A percentile compares a stretch with the other conserved stretches of the same genome.
phyloP scores from a whole-genome alignment of 2,888 invertebrate species.

The Orthonevra nobilis region DNA sequence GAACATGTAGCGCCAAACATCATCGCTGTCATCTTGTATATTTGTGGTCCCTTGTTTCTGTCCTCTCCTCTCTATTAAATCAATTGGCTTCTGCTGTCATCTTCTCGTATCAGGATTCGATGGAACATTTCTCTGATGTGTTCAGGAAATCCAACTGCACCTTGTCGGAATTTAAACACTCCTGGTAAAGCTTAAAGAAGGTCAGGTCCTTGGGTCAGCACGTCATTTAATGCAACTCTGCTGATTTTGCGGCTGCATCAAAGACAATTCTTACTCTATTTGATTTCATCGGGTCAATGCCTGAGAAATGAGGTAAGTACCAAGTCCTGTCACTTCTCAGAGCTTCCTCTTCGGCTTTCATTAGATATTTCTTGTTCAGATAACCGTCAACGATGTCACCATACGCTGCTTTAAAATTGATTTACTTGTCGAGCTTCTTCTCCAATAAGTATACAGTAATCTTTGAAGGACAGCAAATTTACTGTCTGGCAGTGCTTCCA shows the following conservation, averaged over 20 bases:
- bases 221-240: constrained; percentile 15
- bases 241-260: background rate
- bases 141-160: constrained; percentile 16
- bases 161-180: constrained; percentile 34
- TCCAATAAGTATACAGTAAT: too few species aligned
- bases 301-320: background rate
- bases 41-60: background rate
- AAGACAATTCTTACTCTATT: background rate
- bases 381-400: too few species aligned
- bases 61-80: constrained; percentile 45
- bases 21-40: constrained; percentile 54
- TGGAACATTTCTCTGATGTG: constrained; percentile 49
- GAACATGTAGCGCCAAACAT: constrained; percentile 42
- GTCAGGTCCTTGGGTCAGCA: constrained; percentile 31
- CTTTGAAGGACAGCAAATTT: too few species aligned
- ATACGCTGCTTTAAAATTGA: too few species aligned
- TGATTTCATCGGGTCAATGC: background rate
- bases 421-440: too few species aligned
- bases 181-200: constrained; percentile 15
- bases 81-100: constrained; percentile 32
- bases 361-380: too few species aligned
- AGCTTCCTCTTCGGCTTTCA: too few species aligned
- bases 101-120: constrained; percentile 20
- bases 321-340: too few species aligned
- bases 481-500: too few species aligned